Evolutionary conservation across 2,113 vertebrate genomes (phyloP).

Genomic region (Sinocyclocheilus grahami): DNA sequence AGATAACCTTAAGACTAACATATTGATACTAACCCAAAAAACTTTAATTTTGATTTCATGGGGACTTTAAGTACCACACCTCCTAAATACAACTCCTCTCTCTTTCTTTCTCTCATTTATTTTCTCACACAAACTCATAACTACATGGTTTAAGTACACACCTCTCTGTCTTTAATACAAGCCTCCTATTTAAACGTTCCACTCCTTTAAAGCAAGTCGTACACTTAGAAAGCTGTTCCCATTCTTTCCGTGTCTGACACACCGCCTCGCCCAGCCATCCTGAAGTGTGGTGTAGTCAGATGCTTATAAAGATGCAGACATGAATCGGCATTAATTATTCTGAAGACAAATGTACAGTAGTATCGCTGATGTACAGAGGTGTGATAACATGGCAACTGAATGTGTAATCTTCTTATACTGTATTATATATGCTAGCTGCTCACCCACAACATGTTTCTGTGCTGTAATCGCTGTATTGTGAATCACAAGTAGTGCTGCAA

Average conservation of each 20-base stretch:
- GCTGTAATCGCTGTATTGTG: background rate
- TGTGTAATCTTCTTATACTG: background rate
- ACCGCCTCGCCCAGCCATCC: conserved; percentile 20
- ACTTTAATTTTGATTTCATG: too few relatives aligned
- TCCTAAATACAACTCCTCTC: conserved; percentile 17
- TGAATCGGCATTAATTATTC: background rate
- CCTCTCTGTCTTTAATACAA: conserved; percentile 2
- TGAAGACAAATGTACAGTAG: background rate
- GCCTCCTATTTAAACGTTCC: conserved; percentile 1
- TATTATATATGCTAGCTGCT: background rate
- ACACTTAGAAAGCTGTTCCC: background rate
- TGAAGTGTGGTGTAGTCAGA: background rate
- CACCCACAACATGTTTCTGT: background rate
- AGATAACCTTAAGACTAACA: too few relatives aligned
- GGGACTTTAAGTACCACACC: conserved; percentile 14
- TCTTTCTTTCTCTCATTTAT: background rate
- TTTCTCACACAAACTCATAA: background rate
- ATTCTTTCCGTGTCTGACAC: conserved; percentile 17
- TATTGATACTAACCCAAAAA: too few relatives aligned
- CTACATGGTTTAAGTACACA: background rate
- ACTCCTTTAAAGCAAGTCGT: conserved; percentile 1
- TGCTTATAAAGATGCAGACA: background rate
- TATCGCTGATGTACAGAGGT: background rate
- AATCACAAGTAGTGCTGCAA: background rate
- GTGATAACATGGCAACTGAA: background rate